Percentiles rank a stretch among this genome's conserved stretches.
These are phyloP conservation scores for Galeruca laticollis DNA, from an alignment of 2,888 invertebrate species.

Conservation along the genomic window DNA sequence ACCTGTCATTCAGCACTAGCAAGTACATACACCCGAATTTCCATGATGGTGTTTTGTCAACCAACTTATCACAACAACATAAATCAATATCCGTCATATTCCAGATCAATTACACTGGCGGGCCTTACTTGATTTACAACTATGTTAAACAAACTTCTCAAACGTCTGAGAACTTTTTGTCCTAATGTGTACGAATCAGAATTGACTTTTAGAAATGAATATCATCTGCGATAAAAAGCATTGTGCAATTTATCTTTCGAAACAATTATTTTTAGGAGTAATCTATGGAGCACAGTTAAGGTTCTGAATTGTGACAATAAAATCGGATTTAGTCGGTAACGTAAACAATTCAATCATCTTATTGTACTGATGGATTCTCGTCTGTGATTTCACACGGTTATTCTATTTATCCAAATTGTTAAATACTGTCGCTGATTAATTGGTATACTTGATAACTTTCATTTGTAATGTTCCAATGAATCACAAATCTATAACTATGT, in stretches of 20 bases:
- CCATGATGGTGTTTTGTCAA: too few species aligned
- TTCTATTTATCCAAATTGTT: background rate
- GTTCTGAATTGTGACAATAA: background rate
- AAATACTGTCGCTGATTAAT: background rate
- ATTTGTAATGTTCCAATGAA: background rate
- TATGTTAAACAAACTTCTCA: background rate
- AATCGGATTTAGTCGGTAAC: background rate
- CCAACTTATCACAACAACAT: too few species aligned
- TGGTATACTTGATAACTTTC: background rate
- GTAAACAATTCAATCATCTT: background rate
- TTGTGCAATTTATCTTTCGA: background rate
- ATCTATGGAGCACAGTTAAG: background rate
- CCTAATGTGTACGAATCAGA: background rate
- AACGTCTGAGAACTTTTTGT: background rate
- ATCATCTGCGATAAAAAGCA: background rate
- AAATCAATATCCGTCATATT: too few species aligned
- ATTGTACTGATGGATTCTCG: background rate
- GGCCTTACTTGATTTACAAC: background rate
- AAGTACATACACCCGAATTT: too few species aligned
- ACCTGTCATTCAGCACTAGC: too few species aligned
- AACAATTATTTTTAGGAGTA: background rate
- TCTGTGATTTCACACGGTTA: background rate
- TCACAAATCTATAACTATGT: background rate
- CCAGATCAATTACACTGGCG: too few species aligned
- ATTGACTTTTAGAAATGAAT: background rate